Percentiles rank a stretch among this genome's conserved stretches.
Evolutionary conservation across 2,113 vertebrate species (phyloP).

Genomic region (Camelus dromedarius): DNA sequence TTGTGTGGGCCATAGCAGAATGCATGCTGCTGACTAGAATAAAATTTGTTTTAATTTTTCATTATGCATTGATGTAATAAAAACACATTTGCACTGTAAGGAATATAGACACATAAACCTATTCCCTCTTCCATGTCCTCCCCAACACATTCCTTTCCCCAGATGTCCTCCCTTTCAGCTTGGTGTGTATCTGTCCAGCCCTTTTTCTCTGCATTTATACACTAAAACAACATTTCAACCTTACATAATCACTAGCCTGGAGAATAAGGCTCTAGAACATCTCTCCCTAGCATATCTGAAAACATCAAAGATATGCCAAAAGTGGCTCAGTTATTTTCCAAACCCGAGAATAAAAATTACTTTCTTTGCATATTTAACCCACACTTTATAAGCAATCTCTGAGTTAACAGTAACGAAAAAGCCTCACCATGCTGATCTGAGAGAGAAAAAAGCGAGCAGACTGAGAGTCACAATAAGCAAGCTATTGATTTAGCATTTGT

Average conservation of each 20-base stretch:
- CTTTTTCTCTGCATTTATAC: not conserved
- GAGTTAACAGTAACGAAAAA: not conserved
- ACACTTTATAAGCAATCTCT: not conserved
- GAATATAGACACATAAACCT: not conserved
- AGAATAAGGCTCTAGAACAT: constrained; percentile 57
- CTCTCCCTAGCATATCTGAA: constrained; percentile 28
- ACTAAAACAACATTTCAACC: constrained; percentile 24
- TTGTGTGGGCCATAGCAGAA: not conserved
- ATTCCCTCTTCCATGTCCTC: not conserved
- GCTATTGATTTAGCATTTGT: not conserved
- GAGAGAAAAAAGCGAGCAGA: not conserved
- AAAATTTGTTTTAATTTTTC: not conserved
- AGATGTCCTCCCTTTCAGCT: not conserved
- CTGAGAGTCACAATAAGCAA: not conserved
- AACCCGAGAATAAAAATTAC: constrained; percentile 13
- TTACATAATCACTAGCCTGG: constrained; percentile 14
- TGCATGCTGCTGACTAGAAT: not conserved
- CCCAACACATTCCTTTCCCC: not conserved
- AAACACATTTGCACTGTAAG: not conserved
- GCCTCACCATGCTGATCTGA: not conserved
- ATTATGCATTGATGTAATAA: not conserved
- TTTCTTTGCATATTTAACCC: constrained; percentile 56
- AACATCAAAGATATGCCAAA: constrained; percentile 53
- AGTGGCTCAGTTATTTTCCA: constrained; percentile 42
- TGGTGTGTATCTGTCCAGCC: not conserved